A percentile compares a stretch with the other conserved stretches of the same genome.
phyloP scores from a whole-genome alignment of 2,113 vertebrate species.

The Archilochus colubris region DNA sequence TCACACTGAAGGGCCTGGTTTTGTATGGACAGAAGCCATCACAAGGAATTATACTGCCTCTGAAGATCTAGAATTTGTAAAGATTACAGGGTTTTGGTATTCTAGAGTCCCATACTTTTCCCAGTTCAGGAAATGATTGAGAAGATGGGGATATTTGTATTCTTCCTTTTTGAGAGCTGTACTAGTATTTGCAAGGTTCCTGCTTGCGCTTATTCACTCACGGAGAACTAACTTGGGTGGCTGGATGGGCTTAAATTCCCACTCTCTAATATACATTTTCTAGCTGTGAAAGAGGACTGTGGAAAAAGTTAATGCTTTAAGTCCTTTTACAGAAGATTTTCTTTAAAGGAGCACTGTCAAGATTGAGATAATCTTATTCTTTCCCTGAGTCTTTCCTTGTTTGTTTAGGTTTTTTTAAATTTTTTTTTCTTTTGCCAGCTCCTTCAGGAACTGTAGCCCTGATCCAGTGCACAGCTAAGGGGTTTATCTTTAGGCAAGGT shows the following conservation, averaged over 20 bases:
- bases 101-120: neutral
- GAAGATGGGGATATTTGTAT: neutral
- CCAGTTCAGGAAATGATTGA: neutral
- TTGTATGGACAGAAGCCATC: neutral
- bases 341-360: neutral
- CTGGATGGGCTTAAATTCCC: neutral
- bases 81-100: rapidly evolving
- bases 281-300: neutral
- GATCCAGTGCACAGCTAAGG: neutral
- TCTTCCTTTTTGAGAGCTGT: neutral
- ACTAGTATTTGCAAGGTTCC: neutral
- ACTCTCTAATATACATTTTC: neutral
- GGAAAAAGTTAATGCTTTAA: neutral
- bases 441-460: neutral
- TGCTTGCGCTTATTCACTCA: neutral
- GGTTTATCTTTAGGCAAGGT: neutral
- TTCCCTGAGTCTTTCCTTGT: neutral
- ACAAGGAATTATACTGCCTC: neutral
- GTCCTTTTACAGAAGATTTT: neutral
- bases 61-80: neutral
- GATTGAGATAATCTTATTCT: neutral
- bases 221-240: neutral
- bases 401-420: neutral
- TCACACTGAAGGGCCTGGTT: neutral
- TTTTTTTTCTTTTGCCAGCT: neutral